phyloP scores from a whole-genome alignment of 2,888 invertebrate species.

The Eilema sororculum region DNA sequence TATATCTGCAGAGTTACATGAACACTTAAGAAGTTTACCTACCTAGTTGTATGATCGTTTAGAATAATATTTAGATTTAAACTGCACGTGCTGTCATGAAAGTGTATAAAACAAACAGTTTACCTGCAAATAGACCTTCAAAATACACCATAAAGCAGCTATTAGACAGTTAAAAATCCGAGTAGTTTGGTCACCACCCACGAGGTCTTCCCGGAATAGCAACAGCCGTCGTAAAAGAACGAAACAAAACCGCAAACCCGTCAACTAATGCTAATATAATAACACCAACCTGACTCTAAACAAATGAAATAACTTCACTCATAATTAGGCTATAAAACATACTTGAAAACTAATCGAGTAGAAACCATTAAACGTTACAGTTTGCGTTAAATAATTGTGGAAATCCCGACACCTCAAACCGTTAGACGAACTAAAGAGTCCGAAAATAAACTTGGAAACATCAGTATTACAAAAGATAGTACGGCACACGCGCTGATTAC shows the following conservation, averaged over 20 bases:
- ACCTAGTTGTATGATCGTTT: neutral
- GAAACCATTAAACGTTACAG: conserved; percentile 35
- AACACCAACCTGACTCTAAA: conserved; percentile 67
- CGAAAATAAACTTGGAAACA: conserved; percentile 72
- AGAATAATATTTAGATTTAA: conserved; percentile 22
- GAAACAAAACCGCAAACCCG: conserved; percentile 71
- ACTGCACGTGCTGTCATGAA: conserved; percentile 12
- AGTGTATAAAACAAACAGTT: conserved; percentile 26
- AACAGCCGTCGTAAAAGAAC: conserved; percentile 70
- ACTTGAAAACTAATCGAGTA: conserved; percentile 36
- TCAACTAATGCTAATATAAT: conserved; percentile 71
- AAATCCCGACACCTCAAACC: conserved; percentile 64
- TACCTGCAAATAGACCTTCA: conserved; percentile 45
- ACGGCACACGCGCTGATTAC: conserved; percentile 39
- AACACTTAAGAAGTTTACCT: conserved; percentile 2
- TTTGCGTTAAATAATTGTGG: conserved; percentile 40
- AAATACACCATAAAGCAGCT: conserved; percentile 67
- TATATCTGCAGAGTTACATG: conserved; percentile 22
- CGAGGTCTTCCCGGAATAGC: conserved; percentile 73
- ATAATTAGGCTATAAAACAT: conserved; percentile 34
- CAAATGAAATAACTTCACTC: conserved; percentile 61
- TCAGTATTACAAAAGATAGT: conserved; percentile 62
- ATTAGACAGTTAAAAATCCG: conserved; percentile 67
- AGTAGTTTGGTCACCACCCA: conserved; percentile 74
- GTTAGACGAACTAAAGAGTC: conserved; percentile 63